Evolutionary conservation across 2,113 vertebrate species (phyloP).

Genomic region (Platycercus adscitus): DNA sequence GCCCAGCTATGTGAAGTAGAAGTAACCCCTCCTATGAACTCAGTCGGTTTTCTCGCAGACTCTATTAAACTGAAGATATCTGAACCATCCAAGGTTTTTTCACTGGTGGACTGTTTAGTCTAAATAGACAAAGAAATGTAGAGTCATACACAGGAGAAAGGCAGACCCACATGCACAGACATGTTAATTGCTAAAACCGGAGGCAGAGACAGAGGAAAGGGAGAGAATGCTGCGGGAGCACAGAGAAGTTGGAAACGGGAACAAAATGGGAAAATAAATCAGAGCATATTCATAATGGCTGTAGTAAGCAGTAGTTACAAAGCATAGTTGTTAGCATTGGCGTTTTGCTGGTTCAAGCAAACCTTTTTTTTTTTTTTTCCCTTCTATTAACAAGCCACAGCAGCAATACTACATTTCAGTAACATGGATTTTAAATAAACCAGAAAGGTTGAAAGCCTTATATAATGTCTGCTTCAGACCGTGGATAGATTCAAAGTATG

Average conservation of each 20-base stretch:
- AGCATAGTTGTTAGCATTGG: conserved; percentile 71
- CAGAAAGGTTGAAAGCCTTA: conserved; percentile 50
- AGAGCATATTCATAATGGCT: conserved; percentile 64
- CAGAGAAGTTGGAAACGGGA: conserved; percentile 52
- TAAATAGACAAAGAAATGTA: conserved; percentile 82
- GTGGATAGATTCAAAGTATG: conserved; percentile 52
- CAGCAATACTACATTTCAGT: conserved; percentile 56
- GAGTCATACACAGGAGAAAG: conserved; percentile 72
- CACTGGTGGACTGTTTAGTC: conserved; percentile 83
- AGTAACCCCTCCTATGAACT: conserved; percentile 89
- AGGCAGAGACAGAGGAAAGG: conserved; percentile 46
- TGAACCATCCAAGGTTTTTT: conserved; percentile 82
- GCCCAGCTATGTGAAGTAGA: conserved; percentile 81
- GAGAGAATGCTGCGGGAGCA: conserved; percentile 30
- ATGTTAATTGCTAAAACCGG: conserved; percentile 38
- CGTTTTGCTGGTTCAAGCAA: conserved; percentile 62
- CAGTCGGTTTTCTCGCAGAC: conserved; percentile 83
- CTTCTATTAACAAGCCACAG: conserved; percentile 69
- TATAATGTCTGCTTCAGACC: conserved; percentile 46
- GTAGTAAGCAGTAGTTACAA: conserved; percentile 68
- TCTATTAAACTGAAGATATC: conserved; percentile 86
- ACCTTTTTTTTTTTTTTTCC: neutral
- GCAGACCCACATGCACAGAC: neutral
- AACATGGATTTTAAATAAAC: conserved; percentile 61
- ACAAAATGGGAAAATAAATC: conserved; percentile 75